phyloP scores from a whole-genome alignment of 1,140 invertebrate genomes.

The Megalopta genalis region DNA sequence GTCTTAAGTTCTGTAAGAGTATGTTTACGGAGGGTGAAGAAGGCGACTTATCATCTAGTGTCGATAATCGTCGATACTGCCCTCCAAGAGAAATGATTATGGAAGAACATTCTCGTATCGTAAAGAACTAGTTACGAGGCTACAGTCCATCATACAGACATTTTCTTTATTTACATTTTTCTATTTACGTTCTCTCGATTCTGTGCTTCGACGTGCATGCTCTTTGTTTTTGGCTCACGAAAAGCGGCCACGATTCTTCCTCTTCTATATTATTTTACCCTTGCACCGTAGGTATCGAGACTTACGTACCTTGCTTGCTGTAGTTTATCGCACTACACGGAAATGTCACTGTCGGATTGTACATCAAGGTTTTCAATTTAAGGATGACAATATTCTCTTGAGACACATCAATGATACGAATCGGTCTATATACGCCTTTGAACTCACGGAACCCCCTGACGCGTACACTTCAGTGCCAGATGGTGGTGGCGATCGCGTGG shows the following conservation, averaged over 20 bases:
- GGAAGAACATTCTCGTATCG: constrained; percentile 77
- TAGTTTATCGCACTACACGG: constrained; percentile 59
- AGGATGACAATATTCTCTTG: constrained; percentile 83
- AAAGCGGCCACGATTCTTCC: constrained; percentile 29
- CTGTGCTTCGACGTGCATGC: background rate
- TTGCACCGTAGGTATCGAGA: constrained; percentile 60
- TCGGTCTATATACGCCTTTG: constrained; percentile 82
- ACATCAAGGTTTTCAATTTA: constrained; percentile 68
- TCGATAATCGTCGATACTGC: constrained; percentile 75
- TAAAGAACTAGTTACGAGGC: constrained; percentile 73
- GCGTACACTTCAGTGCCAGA: constrained; percentile 63
- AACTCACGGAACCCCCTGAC: constrained; percentile 77
- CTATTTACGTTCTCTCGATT: background rate
- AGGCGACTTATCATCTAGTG: constrained; percentile 66
- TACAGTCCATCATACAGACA: constrained; percentile 75
- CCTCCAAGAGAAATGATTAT: constrained; percentile 71
- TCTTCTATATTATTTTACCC: constrained; percentile 58
- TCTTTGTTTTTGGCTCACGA: constrained; percentile 18
- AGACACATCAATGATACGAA: constrained; percentile 81
- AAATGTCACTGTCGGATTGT: constrained; percentile 57
- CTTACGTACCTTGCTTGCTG: constrained; percentile 57
- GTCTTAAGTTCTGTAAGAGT: constrained; percentile 9
- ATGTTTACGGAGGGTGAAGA: constrained; percentile 73
- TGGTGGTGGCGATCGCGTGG: constrained; percentile 61
- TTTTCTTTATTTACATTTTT: constrained; percentile 23